Evolutionary conservation across 2,113 vertebrate species (phyloP), one percentile per base, ranked within the genome.

Genomic region (Corapipo altera): DNA sequence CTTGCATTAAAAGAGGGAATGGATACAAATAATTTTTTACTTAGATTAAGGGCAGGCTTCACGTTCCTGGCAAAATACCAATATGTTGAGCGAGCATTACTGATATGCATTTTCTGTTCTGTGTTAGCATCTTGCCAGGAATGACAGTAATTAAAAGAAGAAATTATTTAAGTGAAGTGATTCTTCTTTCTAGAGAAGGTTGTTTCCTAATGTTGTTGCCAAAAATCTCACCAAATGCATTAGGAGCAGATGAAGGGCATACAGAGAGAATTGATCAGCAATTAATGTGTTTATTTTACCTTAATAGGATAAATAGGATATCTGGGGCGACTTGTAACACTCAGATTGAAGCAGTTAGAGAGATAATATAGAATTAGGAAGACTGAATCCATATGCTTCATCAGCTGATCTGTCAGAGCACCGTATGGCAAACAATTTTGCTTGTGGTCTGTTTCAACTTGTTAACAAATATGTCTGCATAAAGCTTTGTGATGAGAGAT

Each of bases 401-500:
- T 94, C 91, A 95, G 77, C 73, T 92, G 74, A 94, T 71, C 89
- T 81, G 69, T 66, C 91, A 75, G 77, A 81, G 57, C 70, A 65
- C 83, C 22, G 27, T 91, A 71, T 84, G 76, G 83, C 72, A 71
- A 81, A 86, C 33, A 52, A 21, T 78, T 65, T 26, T 85, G 70
- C 65, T 71, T 81, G 72, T 86, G 83, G 48, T 91, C 69, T 91
- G 67, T 55, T 95, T 74, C 59, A 44, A 3, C 64, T 72, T 71
- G 57, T 89, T 92, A 87, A 77, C 70, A 78, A 89, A 69, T n/a
- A 26, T 33, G 65, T 89, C 94, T 81, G n/a, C 73, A 59, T 32
- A 32, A 43, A 86, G 49, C 61, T 64, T 33, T 59, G 39, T 33
- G 33, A 8, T 48, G 76, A 55, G 79, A 43, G 33, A 52, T 27